Conservation (phyloP, 2,113 vertebrate genomes). For the Oreochromis niloticus region DNA sequence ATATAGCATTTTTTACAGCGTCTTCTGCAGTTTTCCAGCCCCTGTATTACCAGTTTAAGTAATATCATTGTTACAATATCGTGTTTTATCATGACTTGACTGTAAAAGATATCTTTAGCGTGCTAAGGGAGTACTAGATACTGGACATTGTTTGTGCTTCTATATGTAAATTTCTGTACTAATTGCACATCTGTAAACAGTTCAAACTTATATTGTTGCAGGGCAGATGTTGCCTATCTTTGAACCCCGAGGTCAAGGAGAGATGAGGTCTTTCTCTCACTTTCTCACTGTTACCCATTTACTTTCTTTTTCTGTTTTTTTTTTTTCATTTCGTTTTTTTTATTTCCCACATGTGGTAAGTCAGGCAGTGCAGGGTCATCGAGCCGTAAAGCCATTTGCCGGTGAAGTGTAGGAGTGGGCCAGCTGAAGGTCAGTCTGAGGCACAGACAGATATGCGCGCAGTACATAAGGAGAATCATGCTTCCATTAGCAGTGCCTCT, state of each 20-base stretch:
- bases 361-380: constrained; percentile 1
- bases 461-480: constrained; percentile 30
- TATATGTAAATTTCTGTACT: neutral
- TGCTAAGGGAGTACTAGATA: neutral
- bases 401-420: constrained; percentile 2
- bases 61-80: neutral
- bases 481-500: constrained; percentile 72
- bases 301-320: neutral
- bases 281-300: neutral
- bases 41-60: neutral
- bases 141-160: neutral
- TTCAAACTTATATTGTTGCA: neutral
- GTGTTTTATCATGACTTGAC: neutral
- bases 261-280: neutral
- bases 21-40: neutral
- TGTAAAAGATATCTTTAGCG: neutral
- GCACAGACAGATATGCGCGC: constrained; percentile 6
- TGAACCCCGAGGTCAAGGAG: neutral
- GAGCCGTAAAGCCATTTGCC: constrained; percentile 34
- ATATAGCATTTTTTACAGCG: neutral
- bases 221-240: neutral
- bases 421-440: constrained; percentile 53
- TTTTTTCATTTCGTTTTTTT: neutral
- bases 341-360: neutral
- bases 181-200: neutral